phyloP scores from a whole-genome alignment of 2,113 vertebrate genomes.

The Alethe castanea region DNA sequence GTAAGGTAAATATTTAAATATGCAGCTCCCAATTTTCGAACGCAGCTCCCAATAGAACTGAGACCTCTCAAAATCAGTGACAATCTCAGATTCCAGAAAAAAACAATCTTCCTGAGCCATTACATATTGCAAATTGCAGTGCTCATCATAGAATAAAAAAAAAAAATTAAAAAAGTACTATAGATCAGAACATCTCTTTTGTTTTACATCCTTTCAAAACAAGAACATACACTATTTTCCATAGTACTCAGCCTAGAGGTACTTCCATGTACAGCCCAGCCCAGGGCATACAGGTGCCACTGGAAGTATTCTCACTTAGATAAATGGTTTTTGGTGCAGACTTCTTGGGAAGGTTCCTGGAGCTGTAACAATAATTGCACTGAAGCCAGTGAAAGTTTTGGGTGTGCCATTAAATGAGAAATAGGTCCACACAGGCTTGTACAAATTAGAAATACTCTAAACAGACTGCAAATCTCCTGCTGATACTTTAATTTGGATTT shows the following conservation, averaged over 20 bases:
- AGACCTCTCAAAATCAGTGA: not conserved
- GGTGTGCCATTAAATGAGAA: not conserved
- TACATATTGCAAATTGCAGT: not conserved
- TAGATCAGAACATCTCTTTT: not conserved
- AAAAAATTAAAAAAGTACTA: not conserved
- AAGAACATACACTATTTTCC: not conserved
- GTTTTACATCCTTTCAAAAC: not conserved
- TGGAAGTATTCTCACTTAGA: not conserved
- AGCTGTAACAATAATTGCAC: not conserved
- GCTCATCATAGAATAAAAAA: not conserved
- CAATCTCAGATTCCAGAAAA: not conserved
- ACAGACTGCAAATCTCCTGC: not conserved
- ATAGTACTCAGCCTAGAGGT: not conserved
- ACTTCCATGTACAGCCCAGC: not conserved
- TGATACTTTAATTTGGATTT: slow-evolving; percentile 23
- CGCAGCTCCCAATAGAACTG: not conserved
- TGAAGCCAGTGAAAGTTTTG: not conserved
- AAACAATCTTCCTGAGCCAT: not conserved
- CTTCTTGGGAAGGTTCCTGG: not conserved
- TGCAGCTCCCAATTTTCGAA: not conserved
- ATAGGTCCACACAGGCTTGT: not conserved
- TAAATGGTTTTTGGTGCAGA: not conserved
- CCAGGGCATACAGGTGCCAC: not conserved
- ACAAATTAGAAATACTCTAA: slow-evolving; percentile 10
- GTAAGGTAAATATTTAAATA: not conserved